Base-by-base conservation (phyloP, 2,797 vertebrate species). In the Anabacerthia variegaticeps region DNA sequence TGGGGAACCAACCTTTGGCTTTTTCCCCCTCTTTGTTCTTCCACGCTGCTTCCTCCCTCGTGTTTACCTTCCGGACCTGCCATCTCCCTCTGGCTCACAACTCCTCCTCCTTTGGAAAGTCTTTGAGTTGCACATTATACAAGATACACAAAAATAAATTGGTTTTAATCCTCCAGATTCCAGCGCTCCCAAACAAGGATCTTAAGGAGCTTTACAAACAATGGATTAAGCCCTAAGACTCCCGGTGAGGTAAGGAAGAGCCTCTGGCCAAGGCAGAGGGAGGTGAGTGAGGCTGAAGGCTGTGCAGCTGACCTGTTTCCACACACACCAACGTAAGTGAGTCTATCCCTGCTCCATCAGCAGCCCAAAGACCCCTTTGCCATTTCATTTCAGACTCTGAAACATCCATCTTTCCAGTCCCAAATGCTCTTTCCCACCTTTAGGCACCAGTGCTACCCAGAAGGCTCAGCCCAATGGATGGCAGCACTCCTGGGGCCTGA, bases 161-260 rank as follows among this genome's bases (percentile, higher is more conserved):
- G 83, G 20, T 94, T 94, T 94, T 97, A 97, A 97, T 97, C 96
- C 92, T 85, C 72, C 67, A 69, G 95, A 90, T 79, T 95, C 92
- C 59, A 92, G 88, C 8, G 66, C 80, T 96, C 90, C 91, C 83
- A 87, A 96, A 91, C 91, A 93, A 91, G 88, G 92, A 97, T 88
- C 95, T 93, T 92, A 96, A 96, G 94, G 91, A 95, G 93, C 94
- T 97, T 94, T 90, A 69, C 91, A 97, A 97, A 97, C 96, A 97
- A 95, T 93, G 93, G 93, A 94, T 96, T 97, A 96, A 94, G 92
- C 95, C 63, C 54, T 85, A 92, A 92, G 88, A 87, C 79, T 88
- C 89, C 44, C 55, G 3, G 73, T 2, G 86, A 91, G 87, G 84
- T 51, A 81, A 55, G 84, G 39, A 92, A 95, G 81, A 34, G 76